phyloP scores from a whole-genome alignment of 2,797 vertebrate species.

The Loriculus beryllinus region DNA sequence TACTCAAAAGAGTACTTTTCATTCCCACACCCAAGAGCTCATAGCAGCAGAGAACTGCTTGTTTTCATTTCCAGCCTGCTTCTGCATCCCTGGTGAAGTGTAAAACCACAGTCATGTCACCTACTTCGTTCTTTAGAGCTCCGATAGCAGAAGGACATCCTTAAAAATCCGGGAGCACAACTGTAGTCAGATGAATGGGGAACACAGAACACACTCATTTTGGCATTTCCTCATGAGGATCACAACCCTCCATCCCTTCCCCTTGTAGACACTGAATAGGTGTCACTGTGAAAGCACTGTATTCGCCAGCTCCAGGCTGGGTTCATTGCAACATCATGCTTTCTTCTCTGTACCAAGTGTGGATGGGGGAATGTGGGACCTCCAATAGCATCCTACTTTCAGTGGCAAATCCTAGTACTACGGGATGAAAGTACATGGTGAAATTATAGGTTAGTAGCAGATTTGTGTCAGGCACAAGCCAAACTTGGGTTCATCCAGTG shows the following conservation, averaged over 20 bases:
- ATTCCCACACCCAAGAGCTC: not conserved
- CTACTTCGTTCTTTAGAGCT: not conserved
- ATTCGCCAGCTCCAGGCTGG: not conserved
- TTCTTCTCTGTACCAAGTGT: not conserved
- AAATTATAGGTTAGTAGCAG: not conserved
- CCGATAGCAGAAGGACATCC: not conserved
- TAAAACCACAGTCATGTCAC: not conserved
- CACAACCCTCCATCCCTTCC: not conserved
- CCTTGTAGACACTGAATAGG: not conserved
- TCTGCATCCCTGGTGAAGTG: not conserved
- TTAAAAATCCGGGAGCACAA: not conserved
- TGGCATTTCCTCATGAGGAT: not conserved
- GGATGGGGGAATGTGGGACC: not conserved
- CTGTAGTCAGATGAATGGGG: fast-evolving
- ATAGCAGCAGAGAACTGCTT: not conserved
- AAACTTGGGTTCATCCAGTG: not conserved
- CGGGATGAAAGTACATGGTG: fast-evolving
- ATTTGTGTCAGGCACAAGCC: not conserved
- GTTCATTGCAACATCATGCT: not conserved
- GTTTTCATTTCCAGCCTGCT: not conserved
- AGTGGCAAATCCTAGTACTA: not conserved
- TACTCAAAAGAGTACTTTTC: not conserved
- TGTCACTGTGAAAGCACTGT: not conserved
- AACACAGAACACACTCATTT: not conserved
- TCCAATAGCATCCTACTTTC: not conserved